These are phyloP conservation scores for Triops longicaudatus DNA, from an alignment of 1,140 invertebrate genomes.

Conservation along the genomic window DNA sequence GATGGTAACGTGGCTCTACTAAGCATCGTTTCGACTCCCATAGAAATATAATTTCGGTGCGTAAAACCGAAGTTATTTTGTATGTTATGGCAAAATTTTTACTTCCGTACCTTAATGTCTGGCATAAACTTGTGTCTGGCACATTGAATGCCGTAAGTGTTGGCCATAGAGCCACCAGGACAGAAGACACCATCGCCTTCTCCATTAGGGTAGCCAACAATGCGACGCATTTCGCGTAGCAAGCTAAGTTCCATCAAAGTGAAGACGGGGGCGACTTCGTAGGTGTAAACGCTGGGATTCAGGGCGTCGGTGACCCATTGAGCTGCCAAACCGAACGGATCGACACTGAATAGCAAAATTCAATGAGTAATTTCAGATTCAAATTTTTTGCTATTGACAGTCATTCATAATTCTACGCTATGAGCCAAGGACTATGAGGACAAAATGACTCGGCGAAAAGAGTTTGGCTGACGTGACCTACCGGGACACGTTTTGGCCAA, in stretches of 20 bases:
- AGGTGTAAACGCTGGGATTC: slow-evolving; percentile 81
- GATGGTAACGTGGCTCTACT: no score
- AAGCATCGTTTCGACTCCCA: no score
- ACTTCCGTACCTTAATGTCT: slow-evolving; percentile 57
- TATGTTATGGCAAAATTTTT: not conserved
- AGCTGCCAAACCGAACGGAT: slow-evolving; percentile 72
- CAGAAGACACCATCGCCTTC: slow-evolving; percentile 80
- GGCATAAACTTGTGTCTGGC: slow-evolving; percentile 69
- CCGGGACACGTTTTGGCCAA: not conserved
- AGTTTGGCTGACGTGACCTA: not conserved
- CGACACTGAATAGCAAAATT: slow-evolving; percentile 48
- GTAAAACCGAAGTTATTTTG: not conserved
- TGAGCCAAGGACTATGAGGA: not conserved
- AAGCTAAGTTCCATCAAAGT: slow-evolving; percentile 73
- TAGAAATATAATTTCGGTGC: not conserved
- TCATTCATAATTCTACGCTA: slow-evolving; percentile 1
- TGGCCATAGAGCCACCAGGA: slow-evolving; percentile 90
- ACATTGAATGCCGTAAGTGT: slow-evolving; percentile 87
- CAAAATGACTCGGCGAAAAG: not conserved
- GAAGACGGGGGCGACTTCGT: slow-evolving; percentile 83
- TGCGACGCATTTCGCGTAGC: slow-evolving; percentile 67
- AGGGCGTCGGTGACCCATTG: slow-evolving; percentile 78
- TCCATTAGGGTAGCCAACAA: slow-evolving; percentile 71
- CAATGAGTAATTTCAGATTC: not conserved
- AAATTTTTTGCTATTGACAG: not conserved